These are phyloP conservation scores for Chironomus tentans DNA, from an alignment of 2,888 invertebrate genomes.

Conservation along the genomic window DNA sequence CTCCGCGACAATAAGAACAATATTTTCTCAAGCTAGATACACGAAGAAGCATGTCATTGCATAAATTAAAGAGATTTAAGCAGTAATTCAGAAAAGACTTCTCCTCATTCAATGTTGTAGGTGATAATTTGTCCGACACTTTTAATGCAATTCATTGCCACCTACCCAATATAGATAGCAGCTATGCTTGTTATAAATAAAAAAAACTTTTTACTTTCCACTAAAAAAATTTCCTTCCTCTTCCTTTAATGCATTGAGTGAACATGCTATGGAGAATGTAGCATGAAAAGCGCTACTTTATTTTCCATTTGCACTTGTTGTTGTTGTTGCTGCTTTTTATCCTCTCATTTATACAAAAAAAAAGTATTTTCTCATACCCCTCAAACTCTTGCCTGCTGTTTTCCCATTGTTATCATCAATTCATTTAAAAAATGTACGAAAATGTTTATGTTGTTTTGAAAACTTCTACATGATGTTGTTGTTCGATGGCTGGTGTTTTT, in stretches of 20 bases:
- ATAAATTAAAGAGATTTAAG: neutral
- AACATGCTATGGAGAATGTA: neutral
- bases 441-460: conserved; percentile 24
- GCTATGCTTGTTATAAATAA: too few relatives aligned
- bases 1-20: too few relatives aligned
- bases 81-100: neutral
- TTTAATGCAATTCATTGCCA: neutral
- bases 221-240: too few relatives aligned
- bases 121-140: neutral
- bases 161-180: too few relatives aligned
- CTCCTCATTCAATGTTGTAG: neutral
- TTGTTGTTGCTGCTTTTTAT: conserved; percentile 13
- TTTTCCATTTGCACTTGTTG: conserved; percentile 19
- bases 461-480: conserved; percentile 24
- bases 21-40: neutral
- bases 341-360: neutral
- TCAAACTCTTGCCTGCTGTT: neutral
- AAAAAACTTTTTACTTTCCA: too few relatives aligned
- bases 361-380: neutral
- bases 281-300: neutral
- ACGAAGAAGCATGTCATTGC: neutral
- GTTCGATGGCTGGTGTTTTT: conserved; percentile 24
- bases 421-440: conserved; percentile 23
- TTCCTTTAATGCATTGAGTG: neutral
- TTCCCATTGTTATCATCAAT: conserved; percentile 25